Evolutionary conservation across 2,113 vertebrate species (phyloP), one percentile per base, ranked within the genome.

Genomic region (western clawed frog (Xenopus tropicalis)): DNA sequence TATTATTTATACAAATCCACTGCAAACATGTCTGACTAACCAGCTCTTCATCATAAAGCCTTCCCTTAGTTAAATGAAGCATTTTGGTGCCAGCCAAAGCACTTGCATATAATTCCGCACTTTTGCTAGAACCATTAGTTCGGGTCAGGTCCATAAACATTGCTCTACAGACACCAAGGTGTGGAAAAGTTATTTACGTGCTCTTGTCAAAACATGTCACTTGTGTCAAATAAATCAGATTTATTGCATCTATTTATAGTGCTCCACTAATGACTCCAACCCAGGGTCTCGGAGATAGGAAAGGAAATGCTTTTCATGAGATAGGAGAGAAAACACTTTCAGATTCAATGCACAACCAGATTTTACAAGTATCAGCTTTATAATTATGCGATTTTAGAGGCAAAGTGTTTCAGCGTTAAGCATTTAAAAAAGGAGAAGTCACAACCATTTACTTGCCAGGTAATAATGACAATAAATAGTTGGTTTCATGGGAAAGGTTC

Each of bases 191-290:
- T 75, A 75, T 75, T 75, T 75, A 66, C 62, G 67, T 75, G 72
- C 72, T 61, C 72, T 51, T 69, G 72, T 75, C 72, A 75, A 75
- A 75, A 75, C 66, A 75, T 75, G 72, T 75, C 72, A 75, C 66
- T 75, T 75, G 68, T 69, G 58, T 75, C 29, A 43, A 75, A 75
- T 75, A 75, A 75, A 69, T 75, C 72, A 75, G 72, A 75, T 69
- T 69, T 69, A 75, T 75, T 75, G 65, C 72, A 75, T 58, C 72
- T 75, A 75, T 75, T 75, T 75, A 75, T 75, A 75, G 65, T 43
- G 58, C 44, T 62, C 44, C 58, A 22, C 72, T 75, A 75, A 75
- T 75, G 72, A 75, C 72, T 75, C 68, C 72, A 75, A 69, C 57
- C 66, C 72, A 75, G 66, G 65, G 66, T 69, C 66, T 63, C 58